These are phyloP conservation scores for Cylas formicarius DNA, from an alignment of 1,140 invertebrate species.

Conservation along the genomic window DNA sequence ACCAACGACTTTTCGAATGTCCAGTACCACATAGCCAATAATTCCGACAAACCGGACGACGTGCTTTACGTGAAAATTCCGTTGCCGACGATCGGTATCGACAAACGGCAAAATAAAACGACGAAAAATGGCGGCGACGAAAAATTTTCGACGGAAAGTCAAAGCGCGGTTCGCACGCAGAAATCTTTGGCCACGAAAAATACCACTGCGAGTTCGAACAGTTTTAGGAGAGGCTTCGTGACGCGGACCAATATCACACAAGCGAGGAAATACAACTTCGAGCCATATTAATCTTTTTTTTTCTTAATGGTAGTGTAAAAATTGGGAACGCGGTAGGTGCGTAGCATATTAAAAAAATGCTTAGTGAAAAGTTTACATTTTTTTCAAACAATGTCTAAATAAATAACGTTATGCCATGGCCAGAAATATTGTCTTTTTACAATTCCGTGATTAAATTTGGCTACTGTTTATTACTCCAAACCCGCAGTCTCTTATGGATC, in stretches of 20 bases:
- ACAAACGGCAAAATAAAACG: conserved; percentile 23
- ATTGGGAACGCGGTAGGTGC: no score
- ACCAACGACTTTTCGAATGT: conserved; percentile 35
- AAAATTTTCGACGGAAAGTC: background rate
- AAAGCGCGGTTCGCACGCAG: background rate
- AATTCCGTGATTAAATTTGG: no score
- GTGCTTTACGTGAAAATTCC: conserved; percentile 38
- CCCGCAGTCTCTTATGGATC: no score
- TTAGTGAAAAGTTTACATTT: no score
- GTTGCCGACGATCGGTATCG: conserved; percentile 26
- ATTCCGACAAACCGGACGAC: conserved; percentile 32
- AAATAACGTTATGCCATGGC: no score
- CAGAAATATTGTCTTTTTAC: no score
- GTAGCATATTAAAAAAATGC: no score
- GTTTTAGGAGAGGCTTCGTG: conserved; percentile 29
- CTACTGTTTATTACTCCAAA: no score
- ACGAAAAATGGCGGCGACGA: conserved; percentile 13
- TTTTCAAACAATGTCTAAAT: no score
- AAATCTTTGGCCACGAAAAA: conserved; percentile 6
- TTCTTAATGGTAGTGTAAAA: no score
- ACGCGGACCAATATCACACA: conserved; percentile 28
- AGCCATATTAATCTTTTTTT: no score
- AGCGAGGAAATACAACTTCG: conserved; percentile 2
- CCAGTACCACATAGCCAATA: conserved; percentile 35
- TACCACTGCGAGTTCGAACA: conserved; percentile 4